Percentiles rank a stretch among this genome's conserved stretches.
Evolutionary conservation across 2,888 invertebrate species (phyloP).

Genomic region (Griposia aprilina): DNA sequence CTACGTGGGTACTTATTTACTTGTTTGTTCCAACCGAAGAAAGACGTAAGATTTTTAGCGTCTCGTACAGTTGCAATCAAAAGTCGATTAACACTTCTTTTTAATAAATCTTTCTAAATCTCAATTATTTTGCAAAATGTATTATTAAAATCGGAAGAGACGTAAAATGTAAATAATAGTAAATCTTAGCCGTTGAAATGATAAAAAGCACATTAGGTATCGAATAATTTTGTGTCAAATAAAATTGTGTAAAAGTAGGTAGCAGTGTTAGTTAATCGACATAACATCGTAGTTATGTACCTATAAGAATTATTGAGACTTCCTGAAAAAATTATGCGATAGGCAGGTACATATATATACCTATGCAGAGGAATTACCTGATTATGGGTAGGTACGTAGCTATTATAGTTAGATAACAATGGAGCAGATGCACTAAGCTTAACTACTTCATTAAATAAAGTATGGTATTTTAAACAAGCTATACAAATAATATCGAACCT

Average conservation of each 20-base stretch:
- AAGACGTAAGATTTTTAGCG: slow-evolving; percentile 1
- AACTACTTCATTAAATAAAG: background rate
- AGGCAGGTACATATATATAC: background rate
- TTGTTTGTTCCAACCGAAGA: background rate
- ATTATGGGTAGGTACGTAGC: background rate
- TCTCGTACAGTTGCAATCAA: background rate
- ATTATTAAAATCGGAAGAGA: background rate
- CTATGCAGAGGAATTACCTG: background rate
- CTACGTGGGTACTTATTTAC: background rate
- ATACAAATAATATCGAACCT: slow-evolving; percentile 71
- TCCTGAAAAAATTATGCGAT: background rate
- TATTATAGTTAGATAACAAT: background rate
- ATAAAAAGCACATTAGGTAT: background rate
- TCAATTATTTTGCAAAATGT: too few species aligned
- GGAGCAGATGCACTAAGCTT: background rate
- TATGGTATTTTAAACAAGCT: background rate
- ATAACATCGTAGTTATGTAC: background rate
- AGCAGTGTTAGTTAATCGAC: background rate
- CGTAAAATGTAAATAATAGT: background rate
- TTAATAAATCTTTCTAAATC: background rate
- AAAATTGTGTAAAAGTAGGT: background rate
- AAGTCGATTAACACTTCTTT: background rate
- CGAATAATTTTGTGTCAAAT: background rate
- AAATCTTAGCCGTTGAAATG: background rate
- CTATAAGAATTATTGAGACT: background rate